These are phyloP conservation scores for Oreonectes daqikongensis DNA, from an alignment of 2,797 vertebrate species.

Conservation along the genomic window DNA sequence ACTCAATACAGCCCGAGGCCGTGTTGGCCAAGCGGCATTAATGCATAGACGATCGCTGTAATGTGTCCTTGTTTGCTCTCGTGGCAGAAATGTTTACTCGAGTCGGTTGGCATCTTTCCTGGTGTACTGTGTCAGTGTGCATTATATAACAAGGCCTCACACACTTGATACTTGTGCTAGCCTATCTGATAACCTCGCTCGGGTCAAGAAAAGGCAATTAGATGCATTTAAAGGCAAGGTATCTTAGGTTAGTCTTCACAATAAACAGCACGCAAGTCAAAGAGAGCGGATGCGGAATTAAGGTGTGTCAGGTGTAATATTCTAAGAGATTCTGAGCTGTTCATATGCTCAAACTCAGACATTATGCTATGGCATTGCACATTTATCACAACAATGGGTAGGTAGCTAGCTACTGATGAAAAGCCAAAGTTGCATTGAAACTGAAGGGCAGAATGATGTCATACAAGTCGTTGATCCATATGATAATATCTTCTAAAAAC, in stretches of 20 bases:
- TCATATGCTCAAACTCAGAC: not conserved
- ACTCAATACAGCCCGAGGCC: slow-evolving; percentile 30
- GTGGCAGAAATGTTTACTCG: slow-evolving; percentile 23
- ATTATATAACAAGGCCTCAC: slow-evolving; percentile 35
- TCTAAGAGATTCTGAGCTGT: not conserved
- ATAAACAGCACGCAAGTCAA: not conserved
- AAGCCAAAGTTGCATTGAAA: no score
- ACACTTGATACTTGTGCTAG: not conserved
- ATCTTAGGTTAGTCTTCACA: slow-evolving; percentile 11
- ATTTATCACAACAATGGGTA: not conserved
- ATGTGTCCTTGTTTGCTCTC: slow-evolving; percentile 30
- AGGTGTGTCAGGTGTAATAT: not conserved
- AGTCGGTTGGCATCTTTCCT: slow-evolving; percentile 1
- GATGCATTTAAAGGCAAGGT: slow-evolving; percentile 1
- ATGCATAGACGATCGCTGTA: slow-evolving; percentile 20
- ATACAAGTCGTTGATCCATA: no score
- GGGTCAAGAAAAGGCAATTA: slow-evolving; percentile 27
- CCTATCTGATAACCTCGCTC: slow-evolving; percentile 29
- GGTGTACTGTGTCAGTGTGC: slow-evolving; percentile 4
- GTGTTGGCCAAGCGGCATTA: slow-evolving; percentile 29
- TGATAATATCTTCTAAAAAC: no score
- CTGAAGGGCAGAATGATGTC: no score
- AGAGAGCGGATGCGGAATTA: not conserved
- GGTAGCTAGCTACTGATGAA: no score
- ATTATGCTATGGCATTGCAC: not conserved